A percentile compares a stretch with the other conserved stretches of the same genome.
Evolutionary conservation across 2,888 invertebrate species (phyloP).

Genomic region (Harpalus rufipes): DNA sequence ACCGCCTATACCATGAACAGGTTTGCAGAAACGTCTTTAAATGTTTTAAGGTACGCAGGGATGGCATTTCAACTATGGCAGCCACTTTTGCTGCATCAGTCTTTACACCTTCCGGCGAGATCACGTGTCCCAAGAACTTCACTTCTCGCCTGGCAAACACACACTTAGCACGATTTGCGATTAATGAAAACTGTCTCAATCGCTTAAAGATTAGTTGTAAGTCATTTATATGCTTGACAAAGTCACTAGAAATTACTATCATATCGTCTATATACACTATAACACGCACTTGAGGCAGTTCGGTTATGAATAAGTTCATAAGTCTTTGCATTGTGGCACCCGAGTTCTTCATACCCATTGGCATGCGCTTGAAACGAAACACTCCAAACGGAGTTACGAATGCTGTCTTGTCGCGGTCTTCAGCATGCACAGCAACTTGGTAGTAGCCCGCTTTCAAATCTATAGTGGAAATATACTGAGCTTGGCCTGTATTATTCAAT

Average conservation of each 20-base stretch:
- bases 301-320: conserved; percentile 18
- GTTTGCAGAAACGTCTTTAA: background rate
- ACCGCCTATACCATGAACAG: conserved; percentile 7
- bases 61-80: background rate
- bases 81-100: background rate
- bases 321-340: conserved; percentile 24
- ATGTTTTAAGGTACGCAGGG: background rate
- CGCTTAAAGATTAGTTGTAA: background rate
- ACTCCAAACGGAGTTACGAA: conserved; percentile 27
- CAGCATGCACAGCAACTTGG: no score
- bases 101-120: background rate
- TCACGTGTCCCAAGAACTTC: background rate
- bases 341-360: conserved; percentile 1
- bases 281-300: background rate
- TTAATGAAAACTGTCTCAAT: background rate
- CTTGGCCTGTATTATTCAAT: conserved; percentile 19
- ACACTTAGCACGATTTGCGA: background rate
- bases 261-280: conserved; percentile 16
- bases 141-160: background rate
- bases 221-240: background rate
- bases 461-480: conserved; percentile 34
- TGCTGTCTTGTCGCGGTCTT: no score
- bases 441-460: no score
- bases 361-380: conserved; percentile 24
- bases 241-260: background rate